Percentiles rank a stretch among this genome's conserved stretches.
phyloP scores from a whole-genome alignment of 2,113 vertebrate species.

The Amazona vittata region DNA sequence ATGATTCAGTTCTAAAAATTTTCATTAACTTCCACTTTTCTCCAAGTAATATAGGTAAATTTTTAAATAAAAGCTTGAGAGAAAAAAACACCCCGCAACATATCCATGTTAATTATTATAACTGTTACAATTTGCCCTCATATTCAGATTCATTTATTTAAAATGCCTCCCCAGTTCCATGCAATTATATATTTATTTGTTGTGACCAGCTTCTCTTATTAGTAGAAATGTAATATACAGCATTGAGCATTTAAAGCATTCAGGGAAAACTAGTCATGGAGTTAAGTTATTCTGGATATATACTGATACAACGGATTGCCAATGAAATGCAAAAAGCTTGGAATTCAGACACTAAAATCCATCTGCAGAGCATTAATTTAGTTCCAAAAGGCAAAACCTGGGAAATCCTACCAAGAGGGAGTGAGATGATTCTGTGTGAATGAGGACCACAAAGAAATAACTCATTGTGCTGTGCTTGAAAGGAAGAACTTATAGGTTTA shows the following conservation, averaged over 20 bases:
- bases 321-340: slow-evolving; percentile 4
- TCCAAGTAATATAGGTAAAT: neutral
- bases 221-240: neutral
- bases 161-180: neutral
- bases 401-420: slow-evolving; percentile 5
- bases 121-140: neutral
- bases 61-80: neutral
- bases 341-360: slow-evolving; percentile 22
- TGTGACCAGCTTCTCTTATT: neutral
- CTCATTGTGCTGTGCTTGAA: neutral
- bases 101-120: neutral
- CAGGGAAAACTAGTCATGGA: neutral
- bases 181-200: neutral
- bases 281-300: neutral
- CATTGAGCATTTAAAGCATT: neutral
- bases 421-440: neutral
- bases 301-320: neutral
- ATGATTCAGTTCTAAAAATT: neutral
- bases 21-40: neutral
- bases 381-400: neutral
- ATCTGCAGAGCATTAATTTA: slow-evolving; percentile 31
- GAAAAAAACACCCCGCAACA: neutral
- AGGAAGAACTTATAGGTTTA: neutral
- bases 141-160: neutral
- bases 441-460: neutral